These are phyloP conservation scores for Sicus ferrugineus DNA, from an alignment of 2,888 invertebrate species.

Conservation along the genomic window DNA sequence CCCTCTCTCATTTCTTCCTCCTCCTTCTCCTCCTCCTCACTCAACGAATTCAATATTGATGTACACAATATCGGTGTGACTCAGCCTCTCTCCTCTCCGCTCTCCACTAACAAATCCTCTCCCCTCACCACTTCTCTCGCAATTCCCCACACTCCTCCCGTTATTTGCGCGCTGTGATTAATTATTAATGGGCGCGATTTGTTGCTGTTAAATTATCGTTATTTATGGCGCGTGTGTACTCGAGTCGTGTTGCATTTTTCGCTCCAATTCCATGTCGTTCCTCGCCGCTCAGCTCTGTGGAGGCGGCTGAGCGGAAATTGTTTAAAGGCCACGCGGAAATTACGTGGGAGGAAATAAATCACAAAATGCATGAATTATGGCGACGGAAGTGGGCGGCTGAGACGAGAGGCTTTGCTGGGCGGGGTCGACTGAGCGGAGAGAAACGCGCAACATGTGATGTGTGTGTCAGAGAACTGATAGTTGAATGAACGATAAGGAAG, in stretches of 20 bases:
- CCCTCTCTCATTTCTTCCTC: too few species aligned
- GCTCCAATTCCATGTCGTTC: conserved; percentile 4
- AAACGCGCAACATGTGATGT: background rate
- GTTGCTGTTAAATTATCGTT: conserved; percentile 17
- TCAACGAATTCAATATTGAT: too few species aligned
- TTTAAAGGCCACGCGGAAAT: conserved; percentile 43
- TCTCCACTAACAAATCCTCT: background rate
- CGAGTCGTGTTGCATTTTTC: conserved; percentile 14
- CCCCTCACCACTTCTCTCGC: background rate
- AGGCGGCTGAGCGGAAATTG: conserved; percentile 39
- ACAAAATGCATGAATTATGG: conserved; percentile 29
- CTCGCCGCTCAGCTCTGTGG: background rate
- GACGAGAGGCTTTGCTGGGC: too few species aligned
- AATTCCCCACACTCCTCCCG: background rate
- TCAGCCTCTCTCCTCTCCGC: background rate
- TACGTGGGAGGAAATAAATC: conserved; percentile 45
- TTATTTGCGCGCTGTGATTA: conserved; percentile 14
- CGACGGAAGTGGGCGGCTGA: background rate
- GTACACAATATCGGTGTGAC: too few species aligned
- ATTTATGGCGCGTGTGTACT: conserved; percentile 23
- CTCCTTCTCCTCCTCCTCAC: too few species aligned
- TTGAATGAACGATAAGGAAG: too few species aligned
- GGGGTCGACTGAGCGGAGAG: background rate
- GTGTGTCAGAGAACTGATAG: too few species aligned
- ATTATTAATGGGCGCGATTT: conserved; percentile 22